Conservation (phyloP, 2,797 vertebrate genomes). For the Aeoliscus strigatus region DNA sequence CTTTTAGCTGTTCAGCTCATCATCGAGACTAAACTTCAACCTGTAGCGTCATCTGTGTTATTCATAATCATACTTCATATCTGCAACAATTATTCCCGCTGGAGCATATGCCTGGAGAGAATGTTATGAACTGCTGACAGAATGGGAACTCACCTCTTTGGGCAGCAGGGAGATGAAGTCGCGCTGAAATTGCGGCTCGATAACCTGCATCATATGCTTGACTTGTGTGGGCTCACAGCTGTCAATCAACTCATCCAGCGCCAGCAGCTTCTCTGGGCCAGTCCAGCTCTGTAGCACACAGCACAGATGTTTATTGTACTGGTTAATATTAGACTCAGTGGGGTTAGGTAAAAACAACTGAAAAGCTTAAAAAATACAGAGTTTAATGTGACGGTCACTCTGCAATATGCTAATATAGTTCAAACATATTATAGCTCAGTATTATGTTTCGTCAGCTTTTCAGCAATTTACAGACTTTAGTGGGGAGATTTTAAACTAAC, state of each 20-base stretch:
- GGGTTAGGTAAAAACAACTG: no score
- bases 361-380: no score
- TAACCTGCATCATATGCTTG: slow-evolving; percentile 99
- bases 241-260: slow-evolving; percentile 98
- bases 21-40: no score
- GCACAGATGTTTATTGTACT: no score
- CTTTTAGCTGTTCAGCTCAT: slow-evolving; percentile 39
- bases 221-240: slow-evolving; percentile 99
- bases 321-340: no score
- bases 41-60: slow-evolving; percentile 38
- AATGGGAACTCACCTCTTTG: slow-evolving; percentile 88
- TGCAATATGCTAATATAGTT: slow-evolving; percentile 2
- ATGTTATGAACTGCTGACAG: background rate
- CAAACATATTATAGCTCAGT: slow-evolving; percentile 2
- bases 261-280: slow-evolving; percentile 97
- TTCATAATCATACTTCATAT: slow-evolving; percentile 14
- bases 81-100: slow-evolving; percentile 5
- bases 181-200: slow-evolving; percentile 98
- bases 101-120: background rate
- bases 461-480: background rate
- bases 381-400: slow-evolving; percentile 1
- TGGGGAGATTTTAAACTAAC: no score
- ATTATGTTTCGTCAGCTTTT: background rate
- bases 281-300: slow-evolving; percentile 91
- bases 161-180: slow-evolving; percentile 99